Conservation (phyloP, 1,140 invertebrate genomes). For the Alviniconcha marisindica region DNA sequence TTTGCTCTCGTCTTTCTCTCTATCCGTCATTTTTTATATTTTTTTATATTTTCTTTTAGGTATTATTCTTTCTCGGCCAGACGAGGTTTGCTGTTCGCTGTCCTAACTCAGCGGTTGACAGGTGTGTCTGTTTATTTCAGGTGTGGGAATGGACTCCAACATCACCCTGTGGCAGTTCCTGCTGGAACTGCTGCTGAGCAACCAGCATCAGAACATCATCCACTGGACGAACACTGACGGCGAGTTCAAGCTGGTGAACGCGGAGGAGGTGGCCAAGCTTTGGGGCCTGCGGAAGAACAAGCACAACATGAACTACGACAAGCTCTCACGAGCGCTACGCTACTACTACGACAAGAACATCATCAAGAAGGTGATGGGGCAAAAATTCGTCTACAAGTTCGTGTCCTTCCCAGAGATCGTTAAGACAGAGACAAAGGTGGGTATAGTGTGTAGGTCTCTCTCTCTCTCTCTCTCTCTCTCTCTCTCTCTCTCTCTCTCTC, state of each 20-base stretch:
- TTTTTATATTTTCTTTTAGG: too few relatives aligned
- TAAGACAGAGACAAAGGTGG: constrained; percentile 78
- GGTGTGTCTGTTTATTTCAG: background rate
- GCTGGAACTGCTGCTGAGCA: constrained; percentile 87
- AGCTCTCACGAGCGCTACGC: constrained; percentile 94
- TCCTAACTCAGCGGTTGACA: too few relatives aligned
- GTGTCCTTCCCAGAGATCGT: constrained; percentile 84
- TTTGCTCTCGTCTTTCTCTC: too few relatives aligned
- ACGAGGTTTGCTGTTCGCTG: too few relatives aligned
- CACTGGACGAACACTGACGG: constrained; percentile 99
- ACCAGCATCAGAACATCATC: constrained; percentile 96
- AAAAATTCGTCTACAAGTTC: constrained; percentile 98
- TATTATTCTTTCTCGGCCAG: too few relatives aligned
- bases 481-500: background rate
- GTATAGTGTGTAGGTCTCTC: background rate
- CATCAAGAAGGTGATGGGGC: constrained; percentile 94
- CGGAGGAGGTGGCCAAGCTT: constrained; percentile 96
- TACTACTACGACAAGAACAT: constrained; percentile 99
- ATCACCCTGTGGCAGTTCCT: constrained; percentile 76
- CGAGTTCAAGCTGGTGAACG: constrained; percentile 98
- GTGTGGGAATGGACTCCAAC: constrained; percentile 70
- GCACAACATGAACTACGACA: constrained; percentile 99
- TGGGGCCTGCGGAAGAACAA: constrained; percentile 99
- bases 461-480: background rate
- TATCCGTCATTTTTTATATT: too few relatives aligned